Base-by-base conservation (phyloP, 2,113 vertebrate genomes). In the Petromus typicus region DNA sequence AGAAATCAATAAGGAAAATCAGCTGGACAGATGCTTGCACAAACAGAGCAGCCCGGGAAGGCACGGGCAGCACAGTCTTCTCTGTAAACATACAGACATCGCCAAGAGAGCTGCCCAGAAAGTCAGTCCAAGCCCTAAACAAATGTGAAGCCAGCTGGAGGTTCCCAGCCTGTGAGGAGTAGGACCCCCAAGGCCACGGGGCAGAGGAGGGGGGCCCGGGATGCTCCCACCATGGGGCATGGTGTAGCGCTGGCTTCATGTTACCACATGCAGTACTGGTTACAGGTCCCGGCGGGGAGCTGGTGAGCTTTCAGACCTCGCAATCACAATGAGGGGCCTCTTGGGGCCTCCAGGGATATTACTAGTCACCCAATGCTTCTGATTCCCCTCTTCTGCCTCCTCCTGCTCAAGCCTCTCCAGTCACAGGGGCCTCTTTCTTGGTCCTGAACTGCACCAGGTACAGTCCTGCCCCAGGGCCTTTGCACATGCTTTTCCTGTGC, bases 1-100 rank as follows among this genome's bases (percentile, higher is more conserved):
- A 76, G 94, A 84, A 83, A 54, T 95, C 95, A 91, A 94, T 56
- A 88, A 11, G 92, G 66, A 83, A n/a, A 61, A 76, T 37, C 51
- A 25, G 43, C 34, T 27, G n/a, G 83, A 25, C 80, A 92, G 89
- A 95, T 90, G 86, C 89, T 45, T 37, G 79, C 85, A 45, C 66
- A 45, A 63, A 32, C 0, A 9, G 40, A 66, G 67, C 59, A 16
- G 85, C n/a, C 87, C 59, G 16, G 57, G 89, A 83, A 93, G 84
- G 91, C 82, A 56, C 95, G 17, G 23, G 87, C 67, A 40, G 4
- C 57, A 34, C 43, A 43, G 43, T 63, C 61, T 69, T 81, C 54
- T 5, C 71, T 85, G 71, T 75, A 75, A 90, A 94, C 93, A 95
- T 40, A 90, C 34, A 85, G 78, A 90, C 4, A 23, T 27, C 20